Evolutionary conservation across 2,888 invertebrate genomes (phyloP), one percentile per base, ranked within the genome.

Genomic region (Ligdia adustata): DNA sequence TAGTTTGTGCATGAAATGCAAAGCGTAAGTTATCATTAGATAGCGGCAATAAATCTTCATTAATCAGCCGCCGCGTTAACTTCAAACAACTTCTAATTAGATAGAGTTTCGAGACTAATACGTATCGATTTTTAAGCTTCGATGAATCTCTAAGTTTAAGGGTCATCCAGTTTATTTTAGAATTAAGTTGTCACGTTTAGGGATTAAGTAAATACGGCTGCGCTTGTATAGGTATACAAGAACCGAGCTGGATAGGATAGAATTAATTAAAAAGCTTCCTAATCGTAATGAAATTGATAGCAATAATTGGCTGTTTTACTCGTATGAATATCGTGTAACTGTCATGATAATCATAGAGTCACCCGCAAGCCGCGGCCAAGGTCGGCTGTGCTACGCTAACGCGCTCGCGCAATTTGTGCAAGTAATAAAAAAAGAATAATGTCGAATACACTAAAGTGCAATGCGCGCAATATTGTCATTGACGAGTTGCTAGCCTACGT

Each of bases 81-180:
- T 73, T 69, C 66, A 76, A 79, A 81, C 71, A 75, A 75, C 76
- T 75, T 62, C 73, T 76, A 76, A 80, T 79, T 78, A 79, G 64
- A 66, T 64, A 52, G 63, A 64, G 57, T 56, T 61, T 61, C 59
- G 41, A 53, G 49, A 62, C 62, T 57, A 64, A 65, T 60, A 57
- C 53, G 41, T 59, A 54, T 58, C 37, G 53, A 58, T 58, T 56
- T 53, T 54, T 53, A 40, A 52, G 52, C 51, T 45, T 50, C 33
- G 41, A 27, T 40, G 47, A 52, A 51, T 37, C 24, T 28, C 14
- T 26, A 32, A 51, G 37, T 37, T 40, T 48, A 31, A 33, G 53
- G 33, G 48, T 11, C 45, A 22, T 37, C 41, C 45, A 24, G 43
- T 43, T 52, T 46, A 37, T 41, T 46, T 41, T 31, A 39, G 29